phyloP scores from a whole-genome alignment of 2,888 invertebrate species.

The Stratiomys singularior region DNA sequence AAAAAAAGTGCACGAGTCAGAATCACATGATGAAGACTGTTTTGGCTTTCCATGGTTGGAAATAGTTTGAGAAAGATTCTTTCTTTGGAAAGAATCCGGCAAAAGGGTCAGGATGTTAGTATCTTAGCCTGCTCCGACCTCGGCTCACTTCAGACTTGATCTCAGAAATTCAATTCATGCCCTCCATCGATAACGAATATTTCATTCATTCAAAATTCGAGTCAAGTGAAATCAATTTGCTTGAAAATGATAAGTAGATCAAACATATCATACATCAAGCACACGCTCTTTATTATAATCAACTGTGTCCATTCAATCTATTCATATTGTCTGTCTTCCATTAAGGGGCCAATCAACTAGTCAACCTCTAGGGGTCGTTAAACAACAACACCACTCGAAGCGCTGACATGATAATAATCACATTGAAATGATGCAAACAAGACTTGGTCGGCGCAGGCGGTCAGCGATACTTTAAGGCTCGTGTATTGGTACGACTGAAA shows the following conservation, averaged over 20 bases:
- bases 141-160: too few relatives aligned
- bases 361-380: constrained; percentile 42
- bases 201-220: too few relatives aligned
- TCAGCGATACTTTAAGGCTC: not conserved
- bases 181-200: too few relatives aligned
- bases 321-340: constrained; percentile 4
- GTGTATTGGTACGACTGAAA: too few relatives aligned
- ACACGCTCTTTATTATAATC: constrained; percentile 11
- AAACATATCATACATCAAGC: not conserved
- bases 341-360: constrained; percentile 41
- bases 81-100: too few relatives aligned
- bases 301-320: constrained; percentile 8
- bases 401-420: constrained; percentile 44
- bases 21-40: too few relatives aligned
- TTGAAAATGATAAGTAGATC: not conserved
- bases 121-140: too few relatives aligned
- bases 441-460: not conserved
- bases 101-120: too few relatives aligned
- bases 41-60: too few relatives aligned
- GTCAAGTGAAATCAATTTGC: constrained; percentile 2
- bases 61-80: too few relatives aligned
- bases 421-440: constrained; percentile 22
- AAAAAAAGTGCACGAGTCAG: too few relatives aligned
- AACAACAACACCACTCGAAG: constrained; percentile 15
- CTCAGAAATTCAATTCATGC: too few relatives aligned